A percentile compares a stretch with the other conserved stretches of the same genome.
Evolutionary conservation across 1,140 invertebrate species (phyloP).

Genomic region (Heliconius melpomene): DNA sequence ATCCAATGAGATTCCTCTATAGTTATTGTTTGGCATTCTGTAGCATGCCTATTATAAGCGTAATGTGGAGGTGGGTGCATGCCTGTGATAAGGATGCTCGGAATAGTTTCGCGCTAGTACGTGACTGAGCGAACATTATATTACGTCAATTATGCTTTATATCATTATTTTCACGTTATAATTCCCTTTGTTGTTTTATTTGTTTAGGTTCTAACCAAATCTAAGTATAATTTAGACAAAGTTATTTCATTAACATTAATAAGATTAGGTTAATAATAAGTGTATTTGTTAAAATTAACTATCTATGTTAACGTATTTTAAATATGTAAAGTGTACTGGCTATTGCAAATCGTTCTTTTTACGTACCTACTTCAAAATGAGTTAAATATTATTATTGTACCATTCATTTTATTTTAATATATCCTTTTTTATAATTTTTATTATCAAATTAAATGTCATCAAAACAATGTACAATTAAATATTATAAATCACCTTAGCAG

Average conservation of each 20-base stretch:
- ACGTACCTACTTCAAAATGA: no score
- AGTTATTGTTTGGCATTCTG: constrained; percentile 73
- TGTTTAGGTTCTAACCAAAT: not conserved
- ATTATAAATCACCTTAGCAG: not conserved
- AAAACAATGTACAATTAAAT: not conserved
- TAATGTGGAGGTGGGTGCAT: constrained; percentile 68
- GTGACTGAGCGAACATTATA: constrained; percentile 45
- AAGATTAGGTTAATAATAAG: not conserved
- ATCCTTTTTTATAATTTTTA: no score
- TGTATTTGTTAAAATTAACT: not conserved
- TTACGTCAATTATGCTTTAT: constrained; percentile 34
- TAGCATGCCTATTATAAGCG: constrained; percentile 65
- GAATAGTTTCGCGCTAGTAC: constrained; percentile 68
- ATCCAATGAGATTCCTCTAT: constrained; percentile 65
- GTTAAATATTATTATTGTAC: no score
- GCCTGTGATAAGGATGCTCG: constrained; percentile 75
- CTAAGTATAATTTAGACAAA: not conserved
- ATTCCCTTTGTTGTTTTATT: constrained; percentile 14
- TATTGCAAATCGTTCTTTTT: no score
- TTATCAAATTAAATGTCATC: not conserved
- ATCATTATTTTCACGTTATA: constrained; percentile 29
- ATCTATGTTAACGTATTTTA: not conserved
- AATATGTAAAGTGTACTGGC: no score
- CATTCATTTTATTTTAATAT: no score
- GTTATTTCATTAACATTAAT: not conserved